These are phyloP conservation scores for Scolopax bukidnonensis DNA, from an alignment of 2,797 vertebrate species.

Conservation along the genomic window DNA sequence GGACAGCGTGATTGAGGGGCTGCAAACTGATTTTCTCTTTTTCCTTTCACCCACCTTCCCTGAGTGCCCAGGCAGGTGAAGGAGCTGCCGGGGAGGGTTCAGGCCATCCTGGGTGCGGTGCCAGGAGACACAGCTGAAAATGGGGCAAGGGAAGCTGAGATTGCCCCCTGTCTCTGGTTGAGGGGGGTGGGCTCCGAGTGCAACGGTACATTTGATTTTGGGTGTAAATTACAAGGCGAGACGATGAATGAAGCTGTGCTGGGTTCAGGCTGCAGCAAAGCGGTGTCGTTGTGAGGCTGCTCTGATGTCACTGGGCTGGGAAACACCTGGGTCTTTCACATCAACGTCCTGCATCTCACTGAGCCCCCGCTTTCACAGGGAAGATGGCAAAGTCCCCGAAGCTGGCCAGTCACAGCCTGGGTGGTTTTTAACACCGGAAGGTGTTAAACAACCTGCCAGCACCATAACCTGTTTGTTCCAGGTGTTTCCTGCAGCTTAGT, in stretches of 20 bases:
- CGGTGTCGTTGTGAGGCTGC: fast-evolving
- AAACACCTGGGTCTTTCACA: not conserved
- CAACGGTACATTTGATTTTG: fast-evolving
- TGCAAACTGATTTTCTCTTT: not conserved
- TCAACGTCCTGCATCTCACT: fast-evolving
- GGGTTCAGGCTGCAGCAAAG: not conserved
- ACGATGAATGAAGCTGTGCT: fast-evolving
- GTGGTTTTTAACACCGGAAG: not conserved
- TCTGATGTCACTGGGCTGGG: not conserved
- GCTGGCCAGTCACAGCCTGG: not conserved
- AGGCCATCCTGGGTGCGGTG: not conserved
- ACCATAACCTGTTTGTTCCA: not conserved
- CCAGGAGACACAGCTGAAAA: not conserved
- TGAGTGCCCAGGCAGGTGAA: fast-evolving
- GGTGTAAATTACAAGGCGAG: not conserved
- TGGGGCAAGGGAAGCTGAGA: not conserved
- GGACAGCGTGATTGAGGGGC: not conserved
- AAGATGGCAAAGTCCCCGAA: not conserved
- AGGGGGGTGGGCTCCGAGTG: not conserved
- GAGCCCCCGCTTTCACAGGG: not conserved
- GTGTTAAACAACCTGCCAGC: not conserved
- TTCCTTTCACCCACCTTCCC: not conserved
- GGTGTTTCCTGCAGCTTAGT: not conserved
- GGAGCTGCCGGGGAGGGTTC: not conserved
- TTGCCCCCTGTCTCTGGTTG: not conserved